These are phyloP conservation scores for Mormyrops attenuatus DNA, from an alignment of 2,797 vertebrate species.

Conservation along the genomic window DNA sequence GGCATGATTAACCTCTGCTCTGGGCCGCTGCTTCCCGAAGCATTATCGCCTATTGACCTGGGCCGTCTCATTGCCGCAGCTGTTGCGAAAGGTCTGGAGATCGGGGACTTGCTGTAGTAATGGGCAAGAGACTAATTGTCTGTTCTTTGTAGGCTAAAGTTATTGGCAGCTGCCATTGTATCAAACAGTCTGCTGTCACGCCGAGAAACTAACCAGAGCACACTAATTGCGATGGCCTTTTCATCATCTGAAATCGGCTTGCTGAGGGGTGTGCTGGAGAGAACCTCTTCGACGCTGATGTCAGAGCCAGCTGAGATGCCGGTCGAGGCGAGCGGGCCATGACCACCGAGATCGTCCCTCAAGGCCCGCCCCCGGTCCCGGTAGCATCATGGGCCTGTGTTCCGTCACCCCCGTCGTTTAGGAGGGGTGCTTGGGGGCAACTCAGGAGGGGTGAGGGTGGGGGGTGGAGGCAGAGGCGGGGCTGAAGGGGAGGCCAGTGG, in stretches of 20 bases:
- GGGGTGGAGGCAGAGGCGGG: conserved; percentile 40
- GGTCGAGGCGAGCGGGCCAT: conserved; percentile 23
- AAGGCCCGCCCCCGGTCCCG: conserved; percentile 56
- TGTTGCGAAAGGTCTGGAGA: conserved; percentile 68
- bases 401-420: conserved; percentile 63
- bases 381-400: conserved; percentile 43
- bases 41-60: conserved; percentile 75
- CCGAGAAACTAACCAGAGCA: conserved; percentile 67
- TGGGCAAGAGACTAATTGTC: conserved; percentile 79
- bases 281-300: conserved; percentile 69
- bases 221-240: conserved; percentile 98
- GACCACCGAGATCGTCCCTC: conserved; percentile 52
- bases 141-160: conserved; percentile 73
- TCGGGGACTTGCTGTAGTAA: conserved; percentile 65
- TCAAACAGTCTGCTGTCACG: conserved; percentile 66
- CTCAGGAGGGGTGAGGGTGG: conserved; percentile 30
- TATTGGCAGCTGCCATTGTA: conserved; percentile 94
- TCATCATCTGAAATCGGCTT: conserved; percentile 85
- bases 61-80: conserved; percentile 62
- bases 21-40: conserved; percentile 51
- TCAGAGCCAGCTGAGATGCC: conserved; percentile 55
- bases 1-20: conserved; percentile 72
- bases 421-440: conserved; percentile 60
- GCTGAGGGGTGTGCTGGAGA: conserved; percentile 62
- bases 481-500: conserved; percentile 25